Conservation (phyloP, 2,113 vertebrate genomes). For the Cyanoliseus patagonus region DNA sequence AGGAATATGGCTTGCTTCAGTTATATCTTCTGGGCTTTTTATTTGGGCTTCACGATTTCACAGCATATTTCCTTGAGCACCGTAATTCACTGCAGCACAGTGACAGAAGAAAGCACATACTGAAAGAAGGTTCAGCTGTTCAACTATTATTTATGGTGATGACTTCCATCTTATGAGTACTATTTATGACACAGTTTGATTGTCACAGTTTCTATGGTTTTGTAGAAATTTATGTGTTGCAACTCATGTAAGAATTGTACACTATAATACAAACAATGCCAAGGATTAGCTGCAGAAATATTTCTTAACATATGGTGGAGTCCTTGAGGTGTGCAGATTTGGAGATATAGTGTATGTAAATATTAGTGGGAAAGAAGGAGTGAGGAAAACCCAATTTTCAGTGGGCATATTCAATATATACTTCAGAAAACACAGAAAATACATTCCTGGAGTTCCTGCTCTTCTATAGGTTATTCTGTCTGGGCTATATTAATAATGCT, state of each 20-base stretch:
- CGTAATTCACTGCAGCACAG: neutral
- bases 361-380: neutral
- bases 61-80: neutral
- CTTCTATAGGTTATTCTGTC: neutral
- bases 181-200: slow-evolving; percentile 29
- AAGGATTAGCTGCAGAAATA: neutral
- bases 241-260: neutral
- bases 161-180: neutral
- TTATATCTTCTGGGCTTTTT: neutral
- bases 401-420: neutral
- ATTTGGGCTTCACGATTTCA: neutral
- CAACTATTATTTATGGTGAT: neutral
- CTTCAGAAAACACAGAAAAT: neutral
- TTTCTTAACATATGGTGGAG: neutral
- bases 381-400: neutral
- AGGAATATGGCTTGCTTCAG: neutral
- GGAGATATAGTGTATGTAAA: neutral
- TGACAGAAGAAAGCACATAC: neutral
- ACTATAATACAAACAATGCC: neutral
- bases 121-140: neutral
- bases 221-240: neutral
- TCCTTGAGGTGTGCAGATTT: neutral
- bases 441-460: neutral
- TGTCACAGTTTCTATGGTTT: slow-evolving; percentile 43
- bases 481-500: neutral